phyloP scores from a whole-genome alignment of 1,140 invertebrate genomes.

The Brachionus rotundiformis region DNA sequence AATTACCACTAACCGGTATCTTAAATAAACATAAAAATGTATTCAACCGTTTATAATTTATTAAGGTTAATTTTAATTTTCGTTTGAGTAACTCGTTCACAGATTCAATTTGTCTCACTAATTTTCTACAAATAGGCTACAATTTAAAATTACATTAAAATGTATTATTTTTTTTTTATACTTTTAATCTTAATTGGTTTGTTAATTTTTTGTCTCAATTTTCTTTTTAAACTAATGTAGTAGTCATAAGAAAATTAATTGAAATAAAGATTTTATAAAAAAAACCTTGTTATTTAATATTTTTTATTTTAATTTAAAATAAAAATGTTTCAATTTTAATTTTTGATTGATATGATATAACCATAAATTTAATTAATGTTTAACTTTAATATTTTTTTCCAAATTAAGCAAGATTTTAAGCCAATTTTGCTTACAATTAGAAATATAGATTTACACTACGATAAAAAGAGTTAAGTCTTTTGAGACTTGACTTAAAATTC shows the following conservation, averaged over 20 bases:
- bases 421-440: too few species aligned
- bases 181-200: too few species aligned
- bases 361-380: too few species aligned
- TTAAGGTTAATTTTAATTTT: neutral
- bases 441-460: too few species aligned
- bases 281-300: neutral
- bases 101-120: neutral
- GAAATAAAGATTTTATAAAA: slow-evolving; percentile 17
- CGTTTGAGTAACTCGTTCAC: neutral
- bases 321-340: too few species aligned
- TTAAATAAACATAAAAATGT: neutral
- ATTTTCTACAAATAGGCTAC: neutral
- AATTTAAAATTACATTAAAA: neutral
- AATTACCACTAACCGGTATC: neutral
- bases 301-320: too few species aligned
- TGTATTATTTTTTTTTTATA: neutral
- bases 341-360: too few species aligned
- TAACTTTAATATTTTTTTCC: too few species aligned
- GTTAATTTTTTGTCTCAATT: neutral
- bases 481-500: too few species aligned
- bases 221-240: slow-evolving; percentile 3
- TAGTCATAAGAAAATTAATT: slow-evolving; percentile 5
- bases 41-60: slow-evolving; percentile 3
- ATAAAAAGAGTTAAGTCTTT: too few species aligned
- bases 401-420: too few species aligned